These are phyloP conservation scores for Acrobeloides nanus DNA, from an alignment of 2,888 invertebrate species.

Conservation along the genomic window DNA sequence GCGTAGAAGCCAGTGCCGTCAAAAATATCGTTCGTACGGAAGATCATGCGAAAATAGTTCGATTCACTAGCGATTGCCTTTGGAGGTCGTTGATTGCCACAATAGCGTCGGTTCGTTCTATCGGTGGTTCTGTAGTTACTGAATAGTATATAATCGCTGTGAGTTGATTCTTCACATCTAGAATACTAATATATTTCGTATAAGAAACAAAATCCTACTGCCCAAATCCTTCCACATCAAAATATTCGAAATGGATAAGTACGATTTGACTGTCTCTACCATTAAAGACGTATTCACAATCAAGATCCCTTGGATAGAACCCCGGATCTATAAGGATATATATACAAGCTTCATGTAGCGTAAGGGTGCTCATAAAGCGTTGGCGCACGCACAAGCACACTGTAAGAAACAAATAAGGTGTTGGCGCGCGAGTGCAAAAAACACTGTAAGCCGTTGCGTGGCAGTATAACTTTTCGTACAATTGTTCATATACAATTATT, in stretches of 20 bases:
- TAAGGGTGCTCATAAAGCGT: too few species aligned
- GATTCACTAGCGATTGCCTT: constrained; percentile 67
- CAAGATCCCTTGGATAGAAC: constrained; percentile 76
- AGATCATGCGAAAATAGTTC: constrained; percentile 86
- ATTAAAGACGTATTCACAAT: constrained; percentile 83
- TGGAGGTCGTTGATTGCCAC: constrained; percentile 61
- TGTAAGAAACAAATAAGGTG: too few species aligned
- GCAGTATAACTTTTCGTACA: too few species aligned
- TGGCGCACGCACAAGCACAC: too few species aligned
- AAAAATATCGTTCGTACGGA: constrained; percentile 82
- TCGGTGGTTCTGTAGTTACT: constrained; percentile 86
- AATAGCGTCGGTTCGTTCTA: constrained; percentile 77
- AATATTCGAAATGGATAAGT: constrained; percentile 76
- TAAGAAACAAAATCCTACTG: constrained; percentile 19
- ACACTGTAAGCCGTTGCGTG: too few species aligned
- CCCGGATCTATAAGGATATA: constrained; percentile 77
- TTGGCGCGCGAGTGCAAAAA: too few species aligned
- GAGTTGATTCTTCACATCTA: constrained; percentile 81
- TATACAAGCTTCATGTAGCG: constrained; percentile 11
- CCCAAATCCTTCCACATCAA: constrained; percentile 81
- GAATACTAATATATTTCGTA: constrained; percentile 2
- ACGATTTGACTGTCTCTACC: constrained; percentile 58
- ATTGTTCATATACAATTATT: too few species aligned
- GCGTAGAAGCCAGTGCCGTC: constrained; percentile 91
- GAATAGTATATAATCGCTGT: constrained; percentile 91